Percentiles rank a stretch among this genome's conserved stretches.
Conservation (phyloP, 2,113 vertebrate species). For the Onychostoma macrolepis region DNA sequence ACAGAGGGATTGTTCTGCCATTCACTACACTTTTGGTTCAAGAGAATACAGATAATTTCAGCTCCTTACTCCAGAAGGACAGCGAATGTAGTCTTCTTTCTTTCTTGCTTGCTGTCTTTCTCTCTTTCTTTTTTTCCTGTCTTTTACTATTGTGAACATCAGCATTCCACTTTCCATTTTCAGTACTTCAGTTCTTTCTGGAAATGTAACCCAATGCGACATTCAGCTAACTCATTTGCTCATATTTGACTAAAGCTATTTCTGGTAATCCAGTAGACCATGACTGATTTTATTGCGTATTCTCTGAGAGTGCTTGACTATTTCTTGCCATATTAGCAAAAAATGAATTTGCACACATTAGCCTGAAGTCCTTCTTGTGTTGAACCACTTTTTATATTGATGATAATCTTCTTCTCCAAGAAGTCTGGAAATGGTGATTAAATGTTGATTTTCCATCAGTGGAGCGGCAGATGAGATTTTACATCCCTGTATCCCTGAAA, state of each 20-base stretch:
- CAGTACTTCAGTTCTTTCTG: not conserved
- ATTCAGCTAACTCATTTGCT: not conserved
- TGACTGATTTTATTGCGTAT: conserved; percentile 43
- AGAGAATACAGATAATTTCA: conserved; percentile 4
- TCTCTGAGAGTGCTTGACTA: conserved; percentile 34
- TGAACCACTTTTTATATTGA: conserved; percentile 54
- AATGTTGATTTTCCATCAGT: conserved; percentile 67
- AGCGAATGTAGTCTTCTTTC: not conserved
- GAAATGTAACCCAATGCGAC: not conserved
- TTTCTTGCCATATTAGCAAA: conserved; percentile 24
- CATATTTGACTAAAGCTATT: conserved; percentile 26
- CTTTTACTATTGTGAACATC: not conserved
- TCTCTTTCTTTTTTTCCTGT: not conserved
- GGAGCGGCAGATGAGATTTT: conserved; percentile 54
- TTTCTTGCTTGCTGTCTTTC: not conserved
- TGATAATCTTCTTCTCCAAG: conserved; percentile 62
- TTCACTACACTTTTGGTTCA: not conserved
- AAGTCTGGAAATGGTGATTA: conserved; percentile 60
- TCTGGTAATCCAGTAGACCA: conserved; percentile 30
- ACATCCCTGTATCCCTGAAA: conserved; percentile 49
- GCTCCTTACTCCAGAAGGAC: not conserved
- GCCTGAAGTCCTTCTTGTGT: conserved; percentile 49
- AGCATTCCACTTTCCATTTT: conserved; percentile 4
- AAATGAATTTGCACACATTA: conserved; percentile 56
- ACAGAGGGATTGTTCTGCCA: not conserved